These are phyloP conservation scores for Myioborus melanocephalus DNA, from an alignment of 2,797 vertebrate species.

Conservation along the genomic window DNA sequence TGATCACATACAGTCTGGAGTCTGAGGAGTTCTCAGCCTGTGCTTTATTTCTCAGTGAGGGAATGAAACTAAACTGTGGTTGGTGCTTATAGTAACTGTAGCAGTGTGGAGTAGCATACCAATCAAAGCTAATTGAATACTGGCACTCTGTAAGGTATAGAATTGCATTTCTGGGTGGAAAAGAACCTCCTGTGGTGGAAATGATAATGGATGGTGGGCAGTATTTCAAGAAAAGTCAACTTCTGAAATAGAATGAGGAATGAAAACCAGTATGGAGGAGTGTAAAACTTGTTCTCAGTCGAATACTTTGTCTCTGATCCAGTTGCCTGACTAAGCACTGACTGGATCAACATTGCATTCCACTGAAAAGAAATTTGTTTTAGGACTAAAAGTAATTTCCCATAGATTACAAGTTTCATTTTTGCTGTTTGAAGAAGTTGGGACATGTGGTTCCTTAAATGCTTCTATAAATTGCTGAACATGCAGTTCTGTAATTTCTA, in stretches of 20 bases:
- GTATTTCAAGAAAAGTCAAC: neutral
- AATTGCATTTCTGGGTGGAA: neutral
- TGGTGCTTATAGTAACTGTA: neutral
- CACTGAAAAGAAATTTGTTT: neutral
- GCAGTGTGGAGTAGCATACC: neutral
- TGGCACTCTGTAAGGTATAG: neutral
- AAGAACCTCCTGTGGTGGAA: neutral
- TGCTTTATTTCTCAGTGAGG: neutral
- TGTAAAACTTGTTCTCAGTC: neutral
- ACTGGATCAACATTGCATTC: neutral
- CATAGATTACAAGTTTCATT: neutral
- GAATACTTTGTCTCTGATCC: neutral
- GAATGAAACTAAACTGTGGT: neutral
- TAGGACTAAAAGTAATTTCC: neutral
- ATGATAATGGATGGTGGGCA: neutral
- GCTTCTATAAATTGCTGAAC: neutral
- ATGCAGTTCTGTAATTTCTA: neutral
- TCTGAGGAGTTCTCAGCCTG: neutral
- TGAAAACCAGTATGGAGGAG: neutral
- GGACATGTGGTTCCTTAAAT: neutral
- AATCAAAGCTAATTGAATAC: neutral
- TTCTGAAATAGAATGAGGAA: neutral
- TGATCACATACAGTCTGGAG: neutral
- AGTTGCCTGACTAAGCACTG: neutral
- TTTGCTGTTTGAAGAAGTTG: neutral